Percentiles rank a stretch among this genome's conserved stretches.
Evolutionary conservation across 2,888 invertebrate species (phyloP).

Genomic region (Eudasyphora cyanicolor): DNA sequence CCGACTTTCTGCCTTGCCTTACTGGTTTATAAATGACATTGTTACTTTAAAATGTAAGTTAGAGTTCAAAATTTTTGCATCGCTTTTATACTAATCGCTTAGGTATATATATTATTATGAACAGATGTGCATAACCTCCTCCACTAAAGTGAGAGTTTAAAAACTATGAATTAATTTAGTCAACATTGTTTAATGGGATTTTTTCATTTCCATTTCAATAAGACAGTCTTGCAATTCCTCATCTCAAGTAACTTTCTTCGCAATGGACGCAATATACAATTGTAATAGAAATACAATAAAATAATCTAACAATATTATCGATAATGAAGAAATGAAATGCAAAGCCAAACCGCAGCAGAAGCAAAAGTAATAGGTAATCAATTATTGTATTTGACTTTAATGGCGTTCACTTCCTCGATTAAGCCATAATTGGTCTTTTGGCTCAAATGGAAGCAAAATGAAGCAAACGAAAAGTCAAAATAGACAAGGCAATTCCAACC

Average conservation of each 20-base stretch:
- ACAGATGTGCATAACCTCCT: no score
- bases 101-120: no score
- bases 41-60: no score
- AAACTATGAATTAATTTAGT: no score
- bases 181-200: background rate
- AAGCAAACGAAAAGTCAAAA: background rate
- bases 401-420: constrained; percentile 12
- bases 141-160: no score
- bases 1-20: no score
- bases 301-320: background rate
- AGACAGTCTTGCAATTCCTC: background rate
- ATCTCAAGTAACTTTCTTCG: constrained; percentile 21
- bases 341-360: no score
- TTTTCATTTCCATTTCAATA: constrained; percentile 4
- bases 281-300: background rate
- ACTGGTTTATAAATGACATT: no score
- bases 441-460: constrained; percentile 1
- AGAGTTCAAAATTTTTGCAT: no score
- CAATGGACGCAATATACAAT: background rate
- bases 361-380: constrained; percentile 3
- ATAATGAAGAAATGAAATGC: constrained; percentile 21
- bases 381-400: constrained; percentile 19
- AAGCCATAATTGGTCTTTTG: constrained; percentile 1
- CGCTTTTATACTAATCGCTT: no score
- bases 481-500: background rate